A percentile compares a stretch with the other conserved stretches of the same genome.
phyloP scores from a whole-genome alignment of 2,888 invertebrate genomes.

The Stratiomys singularior region DNA sequence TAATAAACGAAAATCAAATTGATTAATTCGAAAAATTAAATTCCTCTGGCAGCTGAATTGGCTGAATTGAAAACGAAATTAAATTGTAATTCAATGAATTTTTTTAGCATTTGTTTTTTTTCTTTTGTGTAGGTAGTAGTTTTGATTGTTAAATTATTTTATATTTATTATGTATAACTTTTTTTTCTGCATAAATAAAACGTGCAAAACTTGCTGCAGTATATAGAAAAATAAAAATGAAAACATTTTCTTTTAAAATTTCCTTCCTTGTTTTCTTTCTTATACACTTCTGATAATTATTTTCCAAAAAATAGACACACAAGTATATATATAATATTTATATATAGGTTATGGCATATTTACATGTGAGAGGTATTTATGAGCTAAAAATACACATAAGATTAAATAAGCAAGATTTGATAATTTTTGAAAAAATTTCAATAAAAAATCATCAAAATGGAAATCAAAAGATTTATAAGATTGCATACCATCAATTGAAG shows the following conservation, averaged over 20 bases:
- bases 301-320: conserved; percentile 51
- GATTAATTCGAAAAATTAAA: too few species aligned
- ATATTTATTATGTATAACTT: background rate
- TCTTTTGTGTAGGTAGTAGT: background rate
- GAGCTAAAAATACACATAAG: conserved; percentile 37
- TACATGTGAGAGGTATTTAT: conserved; percentile 51
- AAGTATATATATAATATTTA: conserved; percentile 52
- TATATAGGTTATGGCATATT: conserved; percentile 50
- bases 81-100: background rate
- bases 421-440: conserved; percentile 1
- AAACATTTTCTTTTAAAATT: background rate
- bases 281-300: conserved; percentile 34
- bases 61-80: background rate
- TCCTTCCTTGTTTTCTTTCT: background rate
- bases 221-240: conserved; percentile 26
- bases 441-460: background rate
- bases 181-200: conserved; percentile 8
- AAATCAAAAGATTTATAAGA: conserved; percentile 41
- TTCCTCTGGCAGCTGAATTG: too few species aligned
- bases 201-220: conserved; percentile 34
- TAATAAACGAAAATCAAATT: too few species aligned
- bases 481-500: conserved; percentile 46
- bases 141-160: background rate
- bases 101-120: background rate
- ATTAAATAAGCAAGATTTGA: conserved; percentile 8